A percentile compares a stretch with the other conserved stretches of the same genome.
Conservation (phyloP, 2,888 invertebrate species). For the Caradrina clavipalpis region DNA sequence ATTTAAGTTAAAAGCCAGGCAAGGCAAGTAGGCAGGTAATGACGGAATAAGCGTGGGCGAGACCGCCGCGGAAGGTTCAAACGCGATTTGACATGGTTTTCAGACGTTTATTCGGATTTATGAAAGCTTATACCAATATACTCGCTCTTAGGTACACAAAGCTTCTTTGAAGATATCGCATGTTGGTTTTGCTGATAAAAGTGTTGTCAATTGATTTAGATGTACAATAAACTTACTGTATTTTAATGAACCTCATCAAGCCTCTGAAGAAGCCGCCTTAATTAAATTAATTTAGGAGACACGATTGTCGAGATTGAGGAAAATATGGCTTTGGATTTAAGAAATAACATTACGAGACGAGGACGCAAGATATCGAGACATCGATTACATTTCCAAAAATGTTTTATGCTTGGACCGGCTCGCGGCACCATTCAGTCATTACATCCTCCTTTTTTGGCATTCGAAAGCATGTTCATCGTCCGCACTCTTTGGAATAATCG, state of each 20-base stretch:
- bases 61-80: slow-evolving; percentile 71
- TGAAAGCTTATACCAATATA: slow-evolving; percentile 55
- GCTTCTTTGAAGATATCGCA: slow-evolving; percentile 34
- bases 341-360: slow-evolving; percentile 41
- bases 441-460: slow-evolving; percentile 72
- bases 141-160: slow-evolving; percentile 26
- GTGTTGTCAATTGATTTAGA: slow-evolving; percentile 56
- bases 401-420: slow-evolving; percentile 46
- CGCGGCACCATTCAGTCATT: slow-evolving; percentile 67
- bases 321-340: slow-evolving; percentile 43
- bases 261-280: slow-evolving; percentile 47
- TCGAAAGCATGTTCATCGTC: slow-evolving; percentile 70
- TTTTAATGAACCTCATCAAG: slow-evolving; percentile 42
- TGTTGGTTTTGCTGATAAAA: slow-evolving; percentile 42
- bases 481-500: slow-evolving; percentile 65
- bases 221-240: slow-evolving; percentile 36
- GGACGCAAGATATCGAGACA: slow-evolving; percentile 52
- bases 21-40: slow-evolving; percentile 77
- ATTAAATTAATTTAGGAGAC: slow-evolving; percentile 47
- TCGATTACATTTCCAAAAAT: slow-evolving; percentile 61
- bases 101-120: slow-evolving; percentile 69
- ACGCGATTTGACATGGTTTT: slow-evolving; percentile 73
- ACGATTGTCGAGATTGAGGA: slow-evolving; percentile 32
- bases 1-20: slow-evolving; percentile 70
- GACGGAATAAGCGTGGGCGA: slow-evolving; percentile 78